Conservation (phyloP, 2,797 vertebrate species). For the Novumbra hubbsi region DNA sequence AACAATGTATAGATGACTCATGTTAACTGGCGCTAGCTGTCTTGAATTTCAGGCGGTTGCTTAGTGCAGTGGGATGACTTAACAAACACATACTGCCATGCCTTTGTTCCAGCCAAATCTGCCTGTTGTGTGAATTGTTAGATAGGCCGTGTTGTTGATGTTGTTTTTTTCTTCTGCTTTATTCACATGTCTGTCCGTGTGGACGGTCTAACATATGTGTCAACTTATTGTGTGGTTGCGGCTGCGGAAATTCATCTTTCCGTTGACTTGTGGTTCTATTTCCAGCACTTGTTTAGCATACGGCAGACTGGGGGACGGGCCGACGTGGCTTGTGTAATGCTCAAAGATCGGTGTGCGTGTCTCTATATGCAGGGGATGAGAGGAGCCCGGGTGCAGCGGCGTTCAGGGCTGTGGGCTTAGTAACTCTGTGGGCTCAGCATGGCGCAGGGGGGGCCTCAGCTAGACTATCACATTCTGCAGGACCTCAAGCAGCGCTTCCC, state of each 20-base stretch:
- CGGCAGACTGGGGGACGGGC: background rate
- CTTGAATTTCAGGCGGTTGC: conserved; percentile 54
- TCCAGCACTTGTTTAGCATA: background rate
- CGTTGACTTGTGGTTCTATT: background rate
- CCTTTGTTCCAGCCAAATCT: background rate
- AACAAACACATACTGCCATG: conserved; percentile 54
- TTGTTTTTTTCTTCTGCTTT: background rate
- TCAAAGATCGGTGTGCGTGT: conserved; percentile 16
- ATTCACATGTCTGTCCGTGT: background rate
- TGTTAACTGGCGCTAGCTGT: conserved; percentile 46
- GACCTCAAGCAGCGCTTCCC: conserved; percentile 97
- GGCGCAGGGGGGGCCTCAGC: conserved; percentile 91
- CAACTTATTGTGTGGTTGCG: background rate
- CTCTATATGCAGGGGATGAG: conserved; percentile 79
- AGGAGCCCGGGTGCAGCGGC: conserved; percentile 73
- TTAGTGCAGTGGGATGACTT: conserved; percentile 53
- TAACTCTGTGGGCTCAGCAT: conserved; percentile 87
- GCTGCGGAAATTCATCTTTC: background rate
- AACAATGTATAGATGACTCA: conserved; percentile 25
- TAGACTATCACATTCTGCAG: conserved; percentile 93
- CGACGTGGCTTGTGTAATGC: background rate
- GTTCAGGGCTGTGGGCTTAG: conserved; percentile 80
- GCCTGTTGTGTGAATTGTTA: background rate
- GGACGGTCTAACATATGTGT: background rate
- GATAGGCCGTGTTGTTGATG: background rate